Evolutionary conservation across 2,888 invertebrate genomes (phyloP).

Genomic region (Cremastinae sp.): DNA sequence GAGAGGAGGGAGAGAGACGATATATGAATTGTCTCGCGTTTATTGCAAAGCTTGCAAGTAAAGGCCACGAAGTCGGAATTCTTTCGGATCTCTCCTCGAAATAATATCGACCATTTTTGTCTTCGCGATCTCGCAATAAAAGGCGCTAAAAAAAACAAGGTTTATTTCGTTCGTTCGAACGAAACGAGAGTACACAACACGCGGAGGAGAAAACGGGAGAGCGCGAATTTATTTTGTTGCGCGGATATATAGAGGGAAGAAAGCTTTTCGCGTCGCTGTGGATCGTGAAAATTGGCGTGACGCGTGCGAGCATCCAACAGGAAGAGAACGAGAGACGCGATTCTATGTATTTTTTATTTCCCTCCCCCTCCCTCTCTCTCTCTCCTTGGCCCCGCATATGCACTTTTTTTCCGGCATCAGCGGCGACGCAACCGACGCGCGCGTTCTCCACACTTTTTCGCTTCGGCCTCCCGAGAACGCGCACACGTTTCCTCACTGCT

Average conservation of each 20-base stretch:
- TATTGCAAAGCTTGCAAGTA: slow-evolving; percentile 58
- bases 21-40: slow-evolving; percentile 47
- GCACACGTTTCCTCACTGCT: slow-evolving; percentile 37
- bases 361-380: too few species aligned
- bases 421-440: slow-evolving; percentile 39
- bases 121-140: not conserved
- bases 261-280: slow-evolving; percentile 17
- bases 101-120: slow-evolving; percentile 7
- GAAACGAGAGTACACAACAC: too few species aligned
- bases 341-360: not conserved
- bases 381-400: not conserved
- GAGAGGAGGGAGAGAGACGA: slow-evolving; percentile 21
- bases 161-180: too few species aligned
- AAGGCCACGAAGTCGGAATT: slow-evolving; percentile 36
- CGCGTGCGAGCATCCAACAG: slow-evolving; percentile 56
- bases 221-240: slow-evolving; percentile 1
- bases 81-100: not conserved
- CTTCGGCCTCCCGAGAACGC: slow-evolving; percentile 15
- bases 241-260: slow-evolving; percentile 23
- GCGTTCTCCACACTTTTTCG: slow-evolving; percentile 4
- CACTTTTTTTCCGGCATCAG: slow-evolving; percentile 45
- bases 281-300: slow-evolving; percentile 58
- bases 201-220: too few species aligned
- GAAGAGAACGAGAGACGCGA: slow-evolving; percentile 45
- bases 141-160: too few species aligned